Conservation (phyloP, 2,888 invertebrate species). For the Melinaea marsaeus region DNA sequence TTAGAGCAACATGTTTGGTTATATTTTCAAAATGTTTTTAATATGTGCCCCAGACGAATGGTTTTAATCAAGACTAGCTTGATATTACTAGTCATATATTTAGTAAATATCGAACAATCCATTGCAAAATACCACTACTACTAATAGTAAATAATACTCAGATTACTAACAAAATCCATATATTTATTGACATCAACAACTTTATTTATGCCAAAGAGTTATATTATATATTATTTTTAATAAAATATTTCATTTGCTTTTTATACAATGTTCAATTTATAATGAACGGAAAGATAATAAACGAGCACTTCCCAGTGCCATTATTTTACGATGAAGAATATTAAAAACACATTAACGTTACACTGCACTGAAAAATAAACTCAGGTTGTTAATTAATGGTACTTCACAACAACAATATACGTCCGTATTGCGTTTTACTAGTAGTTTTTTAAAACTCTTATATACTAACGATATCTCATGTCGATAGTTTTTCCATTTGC, state of each 20-base stretch:
- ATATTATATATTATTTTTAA: background rate
- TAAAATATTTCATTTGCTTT: constrained; percentile 3
- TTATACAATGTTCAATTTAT: constrained; percentile 5
- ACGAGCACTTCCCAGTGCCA: constrained; percentile 11
- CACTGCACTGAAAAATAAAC: constrained; percentile 12
- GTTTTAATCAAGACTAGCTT: constrained; percentile 17
- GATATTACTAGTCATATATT: background rate
- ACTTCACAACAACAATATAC: constrained; percentile 9
- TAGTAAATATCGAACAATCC: background rate
- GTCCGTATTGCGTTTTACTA: background rate
- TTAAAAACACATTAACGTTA: constrained; percentile 23
- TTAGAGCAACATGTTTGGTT: constrained; percentile 16
- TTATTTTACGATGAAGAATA: constrained; percentile 20
- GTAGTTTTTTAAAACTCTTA: background rate
- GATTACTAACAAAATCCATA: background rate
- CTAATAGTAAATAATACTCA: no score
- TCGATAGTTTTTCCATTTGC: background rate
- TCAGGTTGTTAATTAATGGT: constrained; percentile 19
- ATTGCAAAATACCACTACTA: background rate
- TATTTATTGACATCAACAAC: no score
- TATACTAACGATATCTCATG: background rate
- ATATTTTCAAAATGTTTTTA: constrained; percentile 19
- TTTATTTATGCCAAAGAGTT: no score
- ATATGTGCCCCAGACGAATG: constrained; percentile 13
- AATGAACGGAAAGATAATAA: constrained; percentile 12